These are phyloP conservation scores for Sycophila sp. DNA, from an alignment of 1,140 invertebrate species.

Conservation along the genomic window DNA sequence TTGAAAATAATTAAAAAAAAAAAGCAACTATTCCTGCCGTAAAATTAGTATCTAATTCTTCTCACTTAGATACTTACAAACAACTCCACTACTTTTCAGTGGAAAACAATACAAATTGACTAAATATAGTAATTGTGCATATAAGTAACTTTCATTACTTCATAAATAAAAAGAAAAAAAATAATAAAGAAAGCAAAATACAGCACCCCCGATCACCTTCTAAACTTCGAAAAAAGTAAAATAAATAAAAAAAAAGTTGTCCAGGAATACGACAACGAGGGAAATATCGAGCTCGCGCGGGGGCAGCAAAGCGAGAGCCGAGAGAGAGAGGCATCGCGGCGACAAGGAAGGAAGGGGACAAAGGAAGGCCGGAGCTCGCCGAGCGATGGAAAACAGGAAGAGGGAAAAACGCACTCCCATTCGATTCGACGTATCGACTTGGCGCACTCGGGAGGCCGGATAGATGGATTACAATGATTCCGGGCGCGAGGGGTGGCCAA, in stretches of 20 bases:
- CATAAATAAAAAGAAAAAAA: not conserved
- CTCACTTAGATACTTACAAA: too few relatives aligned
- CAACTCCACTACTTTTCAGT: too few relatives aligned
- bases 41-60: too few relatives aligned
- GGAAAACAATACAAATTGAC: too few relatives aligned
- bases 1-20: too few relatives aligned
- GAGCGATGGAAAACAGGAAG: slow-evolving; percentile 25
- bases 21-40: too few relatives aligned
- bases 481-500: slow-evolving; percentile 54
- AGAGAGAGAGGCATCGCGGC: not conserved
- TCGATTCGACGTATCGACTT: slow-evolving; percentile 57
- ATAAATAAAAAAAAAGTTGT: not conserved
- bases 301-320: not conserved
- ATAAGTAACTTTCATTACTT: too few relatives aligned
- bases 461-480: slow-evolving; percentile 67
- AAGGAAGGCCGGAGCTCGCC: not conserved
- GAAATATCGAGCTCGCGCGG: not conserved
- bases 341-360: not conserved
- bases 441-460: slow-evolving; percentile 55
- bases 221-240: not conserved
- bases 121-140: too few relatives aligned
- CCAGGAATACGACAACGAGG: not conserved
- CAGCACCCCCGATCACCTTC: not conserved
- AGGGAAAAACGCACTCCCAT: slow-evolving; percentile 25
- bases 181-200: not conserved